Conservation (phyloP, 2,113 vertebrate genomes). For the Triplophysa rosa region DNA sequence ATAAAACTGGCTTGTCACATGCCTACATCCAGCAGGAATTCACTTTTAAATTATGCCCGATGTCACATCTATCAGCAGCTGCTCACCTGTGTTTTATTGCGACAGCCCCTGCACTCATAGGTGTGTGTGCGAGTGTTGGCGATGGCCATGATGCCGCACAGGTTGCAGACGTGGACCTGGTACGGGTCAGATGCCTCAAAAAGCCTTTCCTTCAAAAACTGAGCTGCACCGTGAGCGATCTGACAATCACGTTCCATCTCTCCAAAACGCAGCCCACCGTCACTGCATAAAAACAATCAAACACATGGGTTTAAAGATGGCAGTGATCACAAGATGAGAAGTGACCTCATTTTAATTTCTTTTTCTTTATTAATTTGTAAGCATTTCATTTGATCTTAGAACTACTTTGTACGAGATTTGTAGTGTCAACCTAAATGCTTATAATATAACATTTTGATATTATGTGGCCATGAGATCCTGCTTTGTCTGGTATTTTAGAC, state of each 20-base stretch:
- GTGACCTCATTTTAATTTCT: too few species aligned
- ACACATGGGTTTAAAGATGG: not conserved
- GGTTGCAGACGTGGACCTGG: slow-evolving; percentile 96
- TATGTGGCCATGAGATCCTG: too few species aligned
- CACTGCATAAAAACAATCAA: slow-evolving; percentile 67
- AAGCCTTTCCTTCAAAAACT: slow-evolving; percentile 91
- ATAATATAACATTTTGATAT: not conserved
- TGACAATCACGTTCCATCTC: slow-evolving; percentile 99
- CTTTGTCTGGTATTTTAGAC: not conserved
- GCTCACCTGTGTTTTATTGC: slow-evolving; percentile 94
- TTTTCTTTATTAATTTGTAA: too few species aligned
- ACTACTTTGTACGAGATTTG: too few species aligned
- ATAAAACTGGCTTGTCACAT: not conserved
- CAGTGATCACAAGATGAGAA: too few species aligned
- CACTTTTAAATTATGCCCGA: too few species aligned
- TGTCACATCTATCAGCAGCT: too few species aligned
- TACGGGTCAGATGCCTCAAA: slow-evolving; percentile 98
- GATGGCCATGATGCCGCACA: slow-evolving; percentile 97
- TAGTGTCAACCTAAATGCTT: not conserved
- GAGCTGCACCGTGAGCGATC: slow-evolving; percentile 96
- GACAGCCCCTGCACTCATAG: slow-evolving; percentile 94
- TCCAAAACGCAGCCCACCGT: slow-evolving; percentile 94
- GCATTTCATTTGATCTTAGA: too few species aligned
- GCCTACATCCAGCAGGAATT: too few species aligned
- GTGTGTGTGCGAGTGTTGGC: slow-evolving; percentile 97